These are phyloP conservation scores for Hormaphis cornu DNA, from an alignment of 1,140 invertebrate genomes.

Conservation along the genomic window DNA sequence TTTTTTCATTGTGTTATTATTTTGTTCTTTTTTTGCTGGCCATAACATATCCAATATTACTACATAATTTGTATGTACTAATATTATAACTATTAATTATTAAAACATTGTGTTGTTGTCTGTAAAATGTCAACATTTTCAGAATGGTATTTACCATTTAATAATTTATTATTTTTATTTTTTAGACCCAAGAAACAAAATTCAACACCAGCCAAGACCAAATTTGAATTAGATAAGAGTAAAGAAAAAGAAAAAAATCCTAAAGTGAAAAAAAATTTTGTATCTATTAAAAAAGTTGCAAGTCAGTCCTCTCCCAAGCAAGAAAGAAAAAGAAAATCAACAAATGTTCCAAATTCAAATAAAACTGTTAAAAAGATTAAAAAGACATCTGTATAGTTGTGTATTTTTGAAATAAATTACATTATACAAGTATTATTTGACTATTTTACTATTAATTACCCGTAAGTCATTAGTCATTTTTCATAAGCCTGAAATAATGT, in stretches of 20 bases:
- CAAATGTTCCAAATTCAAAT: background rate
- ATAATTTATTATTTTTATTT: background rate
- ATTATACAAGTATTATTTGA: background rate
- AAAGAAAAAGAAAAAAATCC: background rate
- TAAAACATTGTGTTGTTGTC: too few species aligned
- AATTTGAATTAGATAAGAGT: background rate
- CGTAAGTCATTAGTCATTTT: too few species aligned
- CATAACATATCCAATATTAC: too few species aligned
- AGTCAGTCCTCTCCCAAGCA: background rate
- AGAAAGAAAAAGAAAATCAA: background rate
- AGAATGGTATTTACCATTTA: background rate
- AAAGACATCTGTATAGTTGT: background rate
- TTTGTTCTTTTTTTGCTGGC: too few species aligned
- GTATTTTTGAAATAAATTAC: background rate
- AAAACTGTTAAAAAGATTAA: background rate
- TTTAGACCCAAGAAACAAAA: background rate
- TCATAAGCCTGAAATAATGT: too few species aligned
- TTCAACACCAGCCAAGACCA: background rate
- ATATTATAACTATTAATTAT: too few species aligned
- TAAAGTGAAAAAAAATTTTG: conserved; percentile 6
- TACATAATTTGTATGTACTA: too few species aligned
- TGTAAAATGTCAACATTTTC: too few species aligned
- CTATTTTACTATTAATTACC: background rate
- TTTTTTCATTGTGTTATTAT: too few species aligned
- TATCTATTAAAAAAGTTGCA: background rate